phyloP scores from a whole-genome alignment of 2,888 invertebrate species.

The Cephus pulcher region DNA sequence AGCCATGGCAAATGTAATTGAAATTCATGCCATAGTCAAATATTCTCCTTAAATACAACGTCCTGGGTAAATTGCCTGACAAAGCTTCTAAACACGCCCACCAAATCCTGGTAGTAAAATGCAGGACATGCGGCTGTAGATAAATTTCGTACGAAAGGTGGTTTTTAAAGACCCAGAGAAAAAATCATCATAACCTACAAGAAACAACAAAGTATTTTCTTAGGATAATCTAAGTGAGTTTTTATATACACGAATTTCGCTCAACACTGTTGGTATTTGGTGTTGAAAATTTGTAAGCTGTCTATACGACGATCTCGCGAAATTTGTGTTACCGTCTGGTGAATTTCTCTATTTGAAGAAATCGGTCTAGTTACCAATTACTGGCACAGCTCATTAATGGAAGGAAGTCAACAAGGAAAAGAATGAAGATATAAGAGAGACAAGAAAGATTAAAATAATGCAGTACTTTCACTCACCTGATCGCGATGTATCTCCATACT shows the following conservation, averaged over 20 bases:
- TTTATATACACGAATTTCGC: background rate
- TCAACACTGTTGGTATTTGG: background rate
- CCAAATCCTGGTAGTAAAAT: background rate
- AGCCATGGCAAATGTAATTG: background rate
- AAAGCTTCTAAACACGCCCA: background rate
- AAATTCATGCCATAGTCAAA: background rate
- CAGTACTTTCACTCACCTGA: conserved; percentile 73
- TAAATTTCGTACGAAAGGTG: background rate
- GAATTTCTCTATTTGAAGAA: background rate
- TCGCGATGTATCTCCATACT: conserved; percentile 87
- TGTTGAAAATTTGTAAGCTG: background rate
- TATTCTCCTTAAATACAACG: background rate
- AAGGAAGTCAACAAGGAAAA: too few relatives aligned
- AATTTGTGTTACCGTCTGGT: background rate
- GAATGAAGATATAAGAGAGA: background rate
- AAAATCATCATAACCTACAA: background rate
- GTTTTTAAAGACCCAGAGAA: background rate
- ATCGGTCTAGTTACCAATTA: background rate
- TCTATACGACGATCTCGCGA: too few relatives aligned
- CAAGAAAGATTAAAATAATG: background rate
- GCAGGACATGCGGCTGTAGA: background rate
- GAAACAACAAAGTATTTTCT: background rate
- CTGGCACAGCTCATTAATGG: background rate
- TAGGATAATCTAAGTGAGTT: background rate
- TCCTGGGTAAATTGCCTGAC: background rate